A percentile compares a stretch with the other conserved stretches of the same genome.
Conservation (phyloP, 1,140 invertebrate species). For the Cydia pomonella region DNA sequence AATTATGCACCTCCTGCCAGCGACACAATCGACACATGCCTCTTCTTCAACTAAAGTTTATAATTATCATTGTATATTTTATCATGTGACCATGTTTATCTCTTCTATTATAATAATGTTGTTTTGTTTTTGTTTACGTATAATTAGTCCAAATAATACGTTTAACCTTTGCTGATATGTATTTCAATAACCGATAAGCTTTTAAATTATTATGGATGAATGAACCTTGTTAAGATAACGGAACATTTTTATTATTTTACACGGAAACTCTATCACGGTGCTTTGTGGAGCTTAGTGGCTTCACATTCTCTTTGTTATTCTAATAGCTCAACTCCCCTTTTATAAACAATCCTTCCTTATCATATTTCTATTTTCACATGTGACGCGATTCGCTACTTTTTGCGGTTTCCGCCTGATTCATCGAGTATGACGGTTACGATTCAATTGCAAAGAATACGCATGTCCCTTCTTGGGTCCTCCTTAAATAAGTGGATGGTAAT, state of each 20-base stretch:
- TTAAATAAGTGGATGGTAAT: slow-evolving; percentile 40
- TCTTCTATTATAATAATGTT: background rate
- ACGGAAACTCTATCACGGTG: background rate
- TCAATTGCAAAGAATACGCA: slow-evolving; percentile 57
- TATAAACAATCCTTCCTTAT: slow-evolving; percentile 46
- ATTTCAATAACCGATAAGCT: slow-evolving; percentile 15
- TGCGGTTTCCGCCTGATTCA: slow-evolving; percentile 73
- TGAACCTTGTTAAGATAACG: slow-evolving; percentile 28
- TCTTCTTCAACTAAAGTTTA: background rate
- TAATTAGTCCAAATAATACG: background rate
- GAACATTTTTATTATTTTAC: slow-evolving; percentile 1
- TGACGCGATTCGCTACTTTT: slow-evolving; percentile 71
- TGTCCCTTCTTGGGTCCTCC: slow-evolving; percentile 43
- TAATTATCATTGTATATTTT: background rate
- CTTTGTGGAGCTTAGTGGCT: background rate
- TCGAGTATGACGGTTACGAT: slow-evolving; percentile 72
- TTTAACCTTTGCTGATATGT: slow-evolving; percentile 7
- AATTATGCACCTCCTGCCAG: background rate
- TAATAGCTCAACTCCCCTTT: slow-evolving; percentile 15
- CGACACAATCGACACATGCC: slow-evolving; percentile 1
- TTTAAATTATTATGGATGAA: slow-evolving; percentile 24
- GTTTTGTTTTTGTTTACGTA: slow-evolving; percentile 12
- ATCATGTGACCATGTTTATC: slow-evolving; percentile 19
- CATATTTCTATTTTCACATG: slow-evolving; percentile 46
- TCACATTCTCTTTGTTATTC: slow-evolving; percentile 31